Percentiles rank a stretch among this genome's conserved stretches.
Evolutionary conservation across 1,140 invertebrate genomes (phyloP).

Genomic region (Psix sp.): DNA sequence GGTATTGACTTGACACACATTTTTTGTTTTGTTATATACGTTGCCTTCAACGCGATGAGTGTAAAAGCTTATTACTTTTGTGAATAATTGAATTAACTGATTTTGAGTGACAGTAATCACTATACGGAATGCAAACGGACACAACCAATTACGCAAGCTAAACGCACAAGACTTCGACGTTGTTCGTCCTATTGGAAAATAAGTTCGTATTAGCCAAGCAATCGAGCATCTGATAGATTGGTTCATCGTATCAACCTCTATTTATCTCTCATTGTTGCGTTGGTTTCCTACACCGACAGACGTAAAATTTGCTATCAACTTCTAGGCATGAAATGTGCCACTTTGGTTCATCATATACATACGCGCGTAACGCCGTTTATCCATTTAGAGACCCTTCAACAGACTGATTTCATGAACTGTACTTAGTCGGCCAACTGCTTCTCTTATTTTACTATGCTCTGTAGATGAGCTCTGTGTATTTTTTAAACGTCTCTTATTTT

Average conservation of each 20-base stretch:
- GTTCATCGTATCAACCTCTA: conserved; percentile 38
- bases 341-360: conserved; percentile 38
- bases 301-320: conserved; percentile 52
- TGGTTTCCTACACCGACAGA: conserved; percentile 27
- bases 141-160: neutral
- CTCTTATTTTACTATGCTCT: conserved; percentile 22
- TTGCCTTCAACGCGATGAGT: conserved; percentile 12
- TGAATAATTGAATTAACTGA: conserved; percentile 44
- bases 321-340: conserved; percentile 29
- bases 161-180: conserved; percentile 10
- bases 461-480: neutral
- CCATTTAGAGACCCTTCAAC: conserved; percentile 51
- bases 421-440: conserved; percentile 40
- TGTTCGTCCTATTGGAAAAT: conserved; percentile 15
- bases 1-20: no score
- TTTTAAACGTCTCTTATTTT: conserved; percentile 33
- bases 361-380: conserved; percentile 42
- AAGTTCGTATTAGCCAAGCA: conserved; percentile 15
- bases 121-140: conserved; percentile 12
- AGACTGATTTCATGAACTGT: conserved; percentile 52
- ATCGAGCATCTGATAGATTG: conserved; percentile 25
- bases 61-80: conserved; percentile 27
- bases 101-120: conserved; percentile 40
- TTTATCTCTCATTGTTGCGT: conserved; percentile 44
- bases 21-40: conserved; percentile 42